Percentiles rank a stretch among this genome's conserved stretches.
phyloP scores from a whole-genome alignment of 2,797 vertebrate genomes.

The Melanitta fusca region DNA sequence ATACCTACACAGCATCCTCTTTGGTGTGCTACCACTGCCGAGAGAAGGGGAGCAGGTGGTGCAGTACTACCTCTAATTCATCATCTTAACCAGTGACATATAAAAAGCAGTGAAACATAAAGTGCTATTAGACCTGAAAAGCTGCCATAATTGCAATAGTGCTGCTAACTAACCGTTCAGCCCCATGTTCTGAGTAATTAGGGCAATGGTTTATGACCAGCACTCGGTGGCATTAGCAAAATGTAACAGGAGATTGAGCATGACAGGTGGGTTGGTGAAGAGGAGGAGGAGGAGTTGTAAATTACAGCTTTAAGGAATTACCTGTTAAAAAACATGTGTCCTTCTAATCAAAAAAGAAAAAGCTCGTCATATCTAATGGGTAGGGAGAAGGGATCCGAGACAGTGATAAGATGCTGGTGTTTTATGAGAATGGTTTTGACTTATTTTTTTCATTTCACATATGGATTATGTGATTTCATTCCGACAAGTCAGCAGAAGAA shows the following conservation, averaged over 20 bases:
- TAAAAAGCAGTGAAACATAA: constrained; percentile 77
- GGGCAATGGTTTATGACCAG: constrained; percentile 77
- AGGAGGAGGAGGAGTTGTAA: constrained; percentile 32
- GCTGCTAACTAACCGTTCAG: constrained; percentile 75
- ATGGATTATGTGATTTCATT: neutral
- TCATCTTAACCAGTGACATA: constrained; percentile 79
- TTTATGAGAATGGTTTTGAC: neutral
- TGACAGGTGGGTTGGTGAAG: constrained; percentile 7
- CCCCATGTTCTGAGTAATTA: constrained; percentile 75
- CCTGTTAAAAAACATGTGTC: neutral
- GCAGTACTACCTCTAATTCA: constrained; percentile 66
- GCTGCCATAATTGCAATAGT: constrained; percentile 71
- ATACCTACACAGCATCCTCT: neutral
- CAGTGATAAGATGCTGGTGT: neutral
- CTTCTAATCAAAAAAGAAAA: neutral
- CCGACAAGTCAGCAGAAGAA: constrained; percentile 35
- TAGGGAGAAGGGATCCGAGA: neutral
- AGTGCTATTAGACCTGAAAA: constrained; percentile 77
- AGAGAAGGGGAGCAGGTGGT: constrained; percentile 50
- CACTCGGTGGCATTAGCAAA: constrained; percentile 71
- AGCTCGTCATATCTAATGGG: neutral
- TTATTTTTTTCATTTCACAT: neutral
- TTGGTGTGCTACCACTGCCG: fast-evolving
- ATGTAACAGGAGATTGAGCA: constrained; percentile 46
- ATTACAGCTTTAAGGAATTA: constrained; percentile 15